Evolutionary conservation across 2,113 vertebrate genomes (phyloP), one percentile per base, ranked within the genome.

Genomic region (Microtus pennsylvanicus): DNA sequence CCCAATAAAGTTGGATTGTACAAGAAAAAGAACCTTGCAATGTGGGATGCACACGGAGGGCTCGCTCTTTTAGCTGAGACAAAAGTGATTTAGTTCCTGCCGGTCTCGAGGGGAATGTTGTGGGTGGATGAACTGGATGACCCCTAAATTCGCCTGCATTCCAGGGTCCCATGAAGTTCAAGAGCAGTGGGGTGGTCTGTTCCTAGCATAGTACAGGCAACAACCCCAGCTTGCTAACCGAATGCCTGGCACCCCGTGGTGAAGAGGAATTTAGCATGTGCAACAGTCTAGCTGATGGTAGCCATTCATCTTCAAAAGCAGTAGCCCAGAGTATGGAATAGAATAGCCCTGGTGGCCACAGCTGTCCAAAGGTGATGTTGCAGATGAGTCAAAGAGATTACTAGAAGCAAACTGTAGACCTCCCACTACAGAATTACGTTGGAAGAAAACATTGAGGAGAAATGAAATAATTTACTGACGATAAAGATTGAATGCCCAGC

Each of bases 1-100:
- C 67, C 80, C 38, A 97, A 97, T 97, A 98, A 97, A 98, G 30
- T 58, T 87, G 81, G 81, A 88, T 14, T 38, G 30, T 67, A 75
- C 38, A 33, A 5, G 42, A 76, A 93, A 13, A 21, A 90, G 82
- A 65, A 38, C 93, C 80, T 75, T 12, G 55, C 88, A n/a, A 61
- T n/a, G 42, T 85, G 72, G 72, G 74, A 63, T 0, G 69, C 26
- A 7, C n/a, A 19, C 22, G 72, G 75, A 0, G 0, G 17, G 21
- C 17, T 70, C 17, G 87, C 65, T 55, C 75, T 94, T 52, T 38
- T 81, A 65, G 95, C n/a, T 17, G 67, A 72, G 94, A 24, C 87
- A 87, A 77, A 90, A 92, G 89, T 78, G 85, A 58, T 67, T 94
- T 63, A 85, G 67, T 82, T 92, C 85, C 35, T 42, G 28, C n/a